These are phyloP conservation scores for Toxostoma redivivum DNA, from an alignment of 2,113 vertebrate genomes.

Conservation along the genomic window DNA sequence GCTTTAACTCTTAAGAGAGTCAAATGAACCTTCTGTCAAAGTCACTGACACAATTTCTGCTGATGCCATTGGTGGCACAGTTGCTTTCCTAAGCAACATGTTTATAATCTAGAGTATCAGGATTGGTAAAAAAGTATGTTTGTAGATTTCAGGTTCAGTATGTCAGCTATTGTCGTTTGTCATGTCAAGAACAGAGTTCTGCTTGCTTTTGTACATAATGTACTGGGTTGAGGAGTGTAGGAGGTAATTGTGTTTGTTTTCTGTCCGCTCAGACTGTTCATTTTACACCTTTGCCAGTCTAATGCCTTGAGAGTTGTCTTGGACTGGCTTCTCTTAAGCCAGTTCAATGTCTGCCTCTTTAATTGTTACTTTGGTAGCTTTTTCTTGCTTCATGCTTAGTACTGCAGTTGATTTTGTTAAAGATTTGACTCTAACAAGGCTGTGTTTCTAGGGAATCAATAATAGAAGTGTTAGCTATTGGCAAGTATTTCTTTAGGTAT, in stretches of 20 bases:
- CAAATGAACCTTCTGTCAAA: background rate
- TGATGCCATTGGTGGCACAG: background rate
- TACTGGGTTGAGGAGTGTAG: background rate
- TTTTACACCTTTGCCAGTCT: background rate
- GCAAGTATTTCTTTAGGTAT: background rate
- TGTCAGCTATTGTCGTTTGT: background rate
- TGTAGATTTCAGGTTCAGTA: background rate
- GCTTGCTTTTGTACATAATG: background rate
- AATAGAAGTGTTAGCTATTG: background rate
- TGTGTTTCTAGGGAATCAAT: background rate
- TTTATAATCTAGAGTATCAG: background rate
- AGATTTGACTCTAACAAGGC: background rate
- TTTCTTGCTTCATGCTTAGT: background rate
- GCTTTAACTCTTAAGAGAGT: background rate
- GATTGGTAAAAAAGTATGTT: background rate
- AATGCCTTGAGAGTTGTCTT: background rate
- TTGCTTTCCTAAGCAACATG: background rate
- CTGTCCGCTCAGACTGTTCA: background rate
- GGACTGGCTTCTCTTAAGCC: background rate
- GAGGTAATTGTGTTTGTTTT: background rate
- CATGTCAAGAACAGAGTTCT: background rate
- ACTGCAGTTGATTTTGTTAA: background rate
- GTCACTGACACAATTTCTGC: background rate
- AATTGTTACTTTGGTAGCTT: background rate
- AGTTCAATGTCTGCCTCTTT: background rate